Percentiles rank a stretch among this genome's conserved stretches.
These are phyloP conservation scores for Podotricha telesiphe DNA, from an alignment of 2,888 invertebrate species.

Conservation along the genomic window DNA sequence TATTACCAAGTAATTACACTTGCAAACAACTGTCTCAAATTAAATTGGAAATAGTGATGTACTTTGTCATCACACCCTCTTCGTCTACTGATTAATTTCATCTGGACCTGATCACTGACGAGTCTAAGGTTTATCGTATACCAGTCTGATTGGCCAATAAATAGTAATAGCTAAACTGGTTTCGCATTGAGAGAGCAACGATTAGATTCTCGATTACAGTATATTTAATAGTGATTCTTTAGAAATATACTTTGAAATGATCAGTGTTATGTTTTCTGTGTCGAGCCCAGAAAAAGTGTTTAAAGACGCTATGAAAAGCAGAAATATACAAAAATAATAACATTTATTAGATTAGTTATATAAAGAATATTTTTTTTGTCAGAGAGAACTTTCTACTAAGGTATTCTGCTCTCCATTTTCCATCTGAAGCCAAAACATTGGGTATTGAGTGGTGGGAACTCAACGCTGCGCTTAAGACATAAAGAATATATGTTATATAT, in stretches of 20 bases:
- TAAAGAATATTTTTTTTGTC: no score
- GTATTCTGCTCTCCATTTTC: no score
- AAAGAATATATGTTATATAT: no score
- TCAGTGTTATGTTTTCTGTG: neutral
- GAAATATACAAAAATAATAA: no score
- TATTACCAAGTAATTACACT: neutral
- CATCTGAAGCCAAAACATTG: no score
- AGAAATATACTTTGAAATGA: neutral
- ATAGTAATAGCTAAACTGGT: conserved; percentile 55
- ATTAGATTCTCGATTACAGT: conserved; percentile 25
- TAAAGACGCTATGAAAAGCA: no score
- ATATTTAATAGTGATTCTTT: conserved; percentile 8
- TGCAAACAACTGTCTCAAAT: neutral
- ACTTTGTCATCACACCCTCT: conserved; percentile 41
- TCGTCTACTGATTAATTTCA: conserved; percentile 40
- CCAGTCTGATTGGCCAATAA: conserved; percentile 64
- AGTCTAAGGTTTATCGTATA: conserved; percentile 51
- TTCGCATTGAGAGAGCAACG: conserved; percentile 37
- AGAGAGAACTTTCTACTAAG: no score
- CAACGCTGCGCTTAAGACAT: no score
- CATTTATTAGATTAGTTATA: no score
- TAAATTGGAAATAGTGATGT: conserved; percentile 25
- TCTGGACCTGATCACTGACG: conserved; percentile 39
- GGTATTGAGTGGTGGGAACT: no score
- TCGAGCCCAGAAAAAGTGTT: no score